These are phyloP conservation scores for Apocheima hispidaria DNA, from an alignment of 2,888 invertebrate genomes.

Conservation along the genomic window DNA sequence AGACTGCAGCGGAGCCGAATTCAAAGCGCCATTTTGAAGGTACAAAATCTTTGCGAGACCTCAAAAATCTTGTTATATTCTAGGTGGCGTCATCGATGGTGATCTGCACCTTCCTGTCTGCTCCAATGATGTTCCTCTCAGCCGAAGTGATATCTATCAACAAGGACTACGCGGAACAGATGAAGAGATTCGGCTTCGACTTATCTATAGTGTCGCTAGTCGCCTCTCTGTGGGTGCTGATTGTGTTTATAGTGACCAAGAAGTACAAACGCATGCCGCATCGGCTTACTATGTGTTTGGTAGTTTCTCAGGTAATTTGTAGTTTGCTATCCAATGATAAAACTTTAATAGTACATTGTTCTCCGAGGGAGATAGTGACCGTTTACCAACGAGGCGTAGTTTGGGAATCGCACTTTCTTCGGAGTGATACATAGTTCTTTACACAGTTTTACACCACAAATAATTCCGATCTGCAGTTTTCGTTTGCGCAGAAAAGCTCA, in stretches of 20 bases:
- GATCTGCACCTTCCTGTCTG: constrained; percentile 96
- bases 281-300: constrained; percentile 91
- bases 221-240: constrained; percentile 92
- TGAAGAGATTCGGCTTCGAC: constrained; percentile 93
- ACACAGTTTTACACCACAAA: no score
- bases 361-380: no score
- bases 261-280: constrained; percentile 93
- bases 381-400: no score
- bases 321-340: no score
- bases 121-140: constrained; percentile 97
- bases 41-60: not conserved
- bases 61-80: not conserved
- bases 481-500: no score
- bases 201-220: constrained; percentile 92
- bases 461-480: no score
- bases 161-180: constrained; percentile 91
- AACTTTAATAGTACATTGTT: no score
- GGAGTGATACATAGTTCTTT: no score
- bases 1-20: no score
- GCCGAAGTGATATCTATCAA: constrained; percentile 96
- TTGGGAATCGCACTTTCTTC: no score
- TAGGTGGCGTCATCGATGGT: constrained; percentile 98
- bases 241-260: constrained; percentile 90
- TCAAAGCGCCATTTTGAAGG: no score
- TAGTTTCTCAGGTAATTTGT: constrained; percentile 94